A percentile compares a stretch with the other conserved stretches of the same genome.
These are phyloP conservation scores for Taurulus bubalis DNA, from an alignment of 2,113 vertebrate species.

Conservation along the genomic window DNA sequence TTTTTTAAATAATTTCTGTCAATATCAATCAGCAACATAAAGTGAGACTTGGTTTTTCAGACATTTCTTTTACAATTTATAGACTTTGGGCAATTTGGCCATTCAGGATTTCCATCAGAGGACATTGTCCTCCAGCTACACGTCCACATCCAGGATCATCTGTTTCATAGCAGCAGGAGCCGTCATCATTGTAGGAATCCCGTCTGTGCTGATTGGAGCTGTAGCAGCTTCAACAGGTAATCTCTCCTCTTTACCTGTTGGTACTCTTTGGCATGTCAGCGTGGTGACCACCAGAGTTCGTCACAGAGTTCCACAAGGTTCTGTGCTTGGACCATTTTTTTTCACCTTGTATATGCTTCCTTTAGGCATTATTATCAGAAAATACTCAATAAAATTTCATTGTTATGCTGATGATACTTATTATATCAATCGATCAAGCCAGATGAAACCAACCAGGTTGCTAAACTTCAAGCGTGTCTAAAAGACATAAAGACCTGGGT, in stretches of 20 bases:
- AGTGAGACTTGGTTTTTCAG: neutral
- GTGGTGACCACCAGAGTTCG: neutral
- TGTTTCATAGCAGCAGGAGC: neutral
- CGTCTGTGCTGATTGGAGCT: neutral
- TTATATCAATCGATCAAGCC: no score
- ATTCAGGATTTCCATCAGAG: slow-evolving; percentile 23
- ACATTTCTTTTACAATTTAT: neutral
- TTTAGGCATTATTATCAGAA: no score
- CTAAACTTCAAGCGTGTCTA: no score
- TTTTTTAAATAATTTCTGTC: no score
- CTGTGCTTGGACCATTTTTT: no score
- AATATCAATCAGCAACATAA: no score
- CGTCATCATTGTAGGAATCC: neutral
- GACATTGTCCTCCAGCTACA: slow-evolving; percentile 7
- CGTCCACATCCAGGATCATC: slow-evolving; percentile 5
- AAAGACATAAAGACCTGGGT: no score
- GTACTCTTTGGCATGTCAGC: neutral
- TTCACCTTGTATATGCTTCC: no score
- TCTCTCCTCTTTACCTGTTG: neutral
- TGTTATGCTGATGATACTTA: no score
- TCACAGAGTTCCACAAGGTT: no score
- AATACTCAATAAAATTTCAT: no score
- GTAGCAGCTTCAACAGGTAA: slow-evolving; percentile 22
- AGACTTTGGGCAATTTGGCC: neutral
- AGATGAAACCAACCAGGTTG: no score